phyloP scores from a whole-genome alignment of 2,113 vertebrate genomes.

The Lepidothrix coronata region DNA sequence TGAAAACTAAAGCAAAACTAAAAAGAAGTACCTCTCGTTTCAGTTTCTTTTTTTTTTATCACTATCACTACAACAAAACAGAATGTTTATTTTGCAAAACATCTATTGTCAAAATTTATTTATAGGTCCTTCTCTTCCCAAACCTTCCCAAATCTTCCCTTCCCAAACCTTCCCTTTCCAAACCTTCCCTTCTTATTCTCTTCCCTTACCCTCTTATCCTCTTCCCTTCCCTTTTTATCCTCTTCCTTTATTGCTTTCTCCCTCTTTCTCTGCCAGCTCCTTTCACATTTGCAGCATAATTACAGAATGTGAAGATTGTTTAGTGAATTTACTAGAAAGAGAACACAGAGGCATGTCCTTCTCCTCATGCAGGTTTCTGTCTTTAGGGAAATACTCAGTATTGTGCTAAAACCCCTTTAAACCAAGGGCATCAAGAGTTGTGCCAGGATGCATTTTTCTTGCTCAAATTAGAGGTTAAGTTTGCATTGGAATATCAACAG shows the following conservation, averaged over 20 bases:
- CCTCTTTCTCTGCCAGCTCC: neutral
- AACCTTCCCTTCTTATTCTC: neutral
- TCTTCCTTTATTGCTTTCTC: neutral
- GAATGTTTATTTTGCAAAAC: neutral
- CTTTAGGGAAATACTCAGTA: neutral
- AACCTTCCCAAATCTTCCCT: neutral
- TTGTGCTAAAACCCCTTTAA: neutral
- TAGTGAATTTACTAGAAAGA: neutral
- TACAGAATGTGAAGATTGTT: neutral
- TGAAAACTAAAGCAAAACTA: neutral
- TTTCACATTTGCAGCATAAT: neutral
- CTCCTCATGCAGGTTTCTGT: neutral
- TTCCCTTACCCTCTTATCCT: no score
- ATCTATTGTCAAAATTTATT: fast-evolving
- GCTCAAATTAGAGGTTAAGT: neutral
- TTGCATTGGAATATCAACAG: neutral
- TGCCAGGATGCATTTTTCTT: neutral
- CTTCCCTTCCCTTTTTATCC: neutral
- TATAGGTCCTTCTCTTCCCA: neutral
- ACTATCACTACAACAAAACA: neutral
- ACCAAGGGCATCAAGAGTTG: neutral
- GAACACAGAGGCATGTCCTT: neutral
- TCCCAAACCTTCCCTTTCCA: neutral
- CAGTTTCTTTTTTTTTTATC: neutral
- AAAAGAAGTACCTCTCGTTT: neutral